Evolutionary conservation across 1,140 invertebrate genomes (phyloP), one percentile per base, ranked within the genome.

Genomic region (Arion vulgaris): DNA sequence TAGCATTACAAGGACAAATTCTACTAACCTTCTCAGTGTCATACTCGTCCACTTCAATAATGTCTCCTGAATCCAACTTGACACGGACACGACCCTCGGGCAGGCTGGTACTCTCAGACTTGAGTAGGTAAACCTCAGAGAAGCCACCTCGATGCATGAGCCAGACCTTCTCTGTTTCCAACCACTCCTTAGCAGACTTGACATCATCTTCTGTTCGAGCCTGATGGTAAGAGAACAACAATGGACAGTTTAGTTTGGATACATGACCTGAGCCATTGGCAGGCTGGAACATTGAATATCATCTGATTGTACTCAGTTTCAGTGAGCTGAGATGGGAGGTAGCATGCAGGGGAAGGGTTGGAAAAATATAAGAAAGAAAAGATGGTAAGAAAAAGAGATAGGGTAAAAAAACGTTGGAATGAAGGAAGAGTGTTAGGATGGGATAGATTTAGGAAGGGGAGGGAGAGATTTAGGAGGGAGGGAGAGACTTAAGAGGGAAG

Each of bases 81-180:
- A 98, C 95, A 69, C 93, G 94, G 13, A 96, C 92, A 86, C 96
- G 95, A 95, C 95, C 32, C 95, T 95, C 36, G 94, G 94, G 57
- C 93, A 90, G 89, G 74, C 28, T 69, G 82, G 82, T 79, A 74
- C 83, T 51, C 91, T 88, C 86, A 92, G 92, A 79, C 68, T 90
- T 91, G 38, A 95, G 93, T 86, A 95, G 94, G 74, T 88, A 87
- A 1, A 96, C 96, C 0, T 95, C 94, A 1, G 97, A 95, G 91
- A 98, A 98, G 5, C 97, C 97, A 41, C 95, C 96, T 53, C 96
- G 95, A 91, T 98, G 97, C 15, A 98, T 94, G 83, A 98, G 92
- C 97, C 97, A 99, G 87, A 97, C 94, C 82, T 95, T 94, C 86
- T 97, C 96, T 19, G 95, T 94, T 81, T 96, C 94, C 84, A 96